Percentiles rank a stretch among this genome's conserved stretches.
These are phyloP conservation scores for Gorsachius goisagi DNA, from an alignment of 2,113 vertebrate species.

Conservation along the genomic window DNA sequence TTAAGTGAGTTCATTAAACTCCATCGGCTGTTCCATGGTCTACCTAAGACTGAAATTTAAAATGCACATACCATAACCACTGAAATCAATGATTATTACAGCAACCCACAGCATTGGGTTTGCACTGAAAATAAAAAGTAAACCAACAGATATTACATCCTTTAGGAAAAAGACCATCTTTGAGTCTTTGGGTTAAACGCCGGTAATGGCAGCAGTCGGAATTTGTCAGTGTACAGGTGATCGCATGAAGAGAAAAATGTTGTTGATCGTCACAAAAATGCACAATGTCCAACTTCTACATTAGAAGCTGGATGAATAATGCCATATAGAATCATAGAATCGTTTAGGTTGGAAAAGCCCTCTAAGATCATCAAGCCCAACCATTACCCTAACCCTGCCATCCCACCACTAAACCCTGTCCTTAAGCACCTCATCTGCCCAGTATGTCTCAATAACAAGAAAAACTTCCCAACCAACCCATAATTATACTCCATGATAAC, in stretches of 20 bases:
- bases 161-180: not conserved
- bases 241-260: not conserved
- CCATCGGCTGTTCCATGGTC: not conserved
- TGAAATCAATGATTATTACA: not conserved
- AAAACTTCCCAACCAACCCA: no score
- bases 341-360: no score
- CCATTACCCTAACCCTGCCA: no score
- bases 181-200: not conserved
- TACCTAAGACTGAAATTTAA: not conserved
- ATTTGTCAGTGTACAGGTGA: not conserved
- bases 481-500: not conserved
- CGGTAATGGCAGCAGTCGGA: not conserved
- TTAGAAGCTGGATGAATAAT: not conserved
- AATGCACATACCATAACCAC: not conserved
- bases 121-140: not conserved
- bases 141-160: not conserved
- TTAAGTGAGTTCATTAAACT: not conserved
- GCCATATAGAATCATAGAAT: no score
- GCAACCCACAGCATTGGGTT: not conserved
- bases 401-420: no score
- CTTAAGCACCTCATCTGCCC: no score
- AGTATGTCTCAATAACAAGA: not conserved
- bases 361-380: no score
- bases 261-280: not conserved
- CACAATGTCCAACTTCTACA: not conserved